Conservation (phyloP, 2,888 invertebrate species). For the Trichopria drosophilae region DNA sequence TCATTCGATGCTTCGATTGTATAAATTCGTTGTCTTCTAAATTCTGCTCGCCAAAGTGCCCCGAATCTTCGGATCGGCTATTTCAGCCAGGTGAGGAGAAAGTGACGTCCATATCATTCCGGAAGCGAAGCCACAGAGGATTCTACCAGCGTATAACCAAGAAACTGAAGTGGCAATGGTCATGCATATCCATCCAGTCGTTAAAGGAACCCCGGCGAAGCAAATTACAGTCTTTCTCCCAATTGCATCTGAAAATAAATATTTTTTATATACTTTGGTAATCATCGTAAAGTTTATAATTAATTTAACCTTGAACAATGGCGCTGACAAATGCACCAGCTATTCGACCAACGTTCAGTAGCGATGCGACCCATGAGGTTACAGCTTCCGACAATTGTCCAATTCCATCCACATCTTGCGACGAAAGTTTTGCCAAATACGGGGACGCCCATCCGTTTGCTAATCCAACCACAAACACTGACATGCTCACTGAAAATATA, state of each 20-base stretch:
- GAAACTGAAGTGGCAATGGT: slow-evolving; percentile 46
- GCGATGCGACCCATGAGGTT: slow-evolving; percentile 52
- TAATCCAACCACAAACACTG: slow-evolving; percentile 48
- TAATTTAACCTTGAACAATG: slow-evolving; percentile 47
- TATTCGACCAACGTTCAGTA: slow-evolving; percentile 51
- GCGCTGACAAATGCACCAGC: slow-evolving; percentile 48
- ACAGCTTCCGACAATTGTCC: slow-evolving; percentile 46
- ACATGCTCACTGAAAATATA: slow-evolving; percentile 43
- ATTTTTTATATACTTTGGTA: background rate
- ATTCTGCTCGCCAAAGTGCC: slow-evolving; percentile 50
- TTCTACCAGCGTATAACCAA: slow-evolving; percentile 49
- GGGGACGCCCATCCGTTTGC: slow-evolving; percentile 54
- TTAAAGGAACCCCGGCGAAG: slow-evolving; percentile 43
- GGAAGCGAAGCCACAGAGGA: slow-evolving; percentile 46
- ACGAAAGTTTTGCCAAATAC: slow-evolving; percentile 51
- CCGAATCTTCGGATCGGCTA: slow-evolving; percentile 53
- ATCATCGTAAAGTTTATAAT: background rate
- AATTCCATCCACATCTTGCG: slow-evolving; percentile 35
- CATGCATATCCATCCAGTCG: slow-evolving; percentile 48
- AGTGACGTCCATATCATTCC: slow-evolving; percentile 52
- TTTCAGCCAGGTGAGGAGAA: slow-evolving; percentile 50
- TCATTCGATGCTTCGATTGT: no score
- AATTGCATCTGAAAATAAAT: slow-evolving; percentile 40
- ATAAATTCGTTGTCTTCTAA: no score
- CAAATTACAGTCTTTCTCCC: slow-evolving; percentile 50